phyloP scores from a whole-genome alignment of 1,140 invertebrate species.

The Drosophila setifemur region DNA sequence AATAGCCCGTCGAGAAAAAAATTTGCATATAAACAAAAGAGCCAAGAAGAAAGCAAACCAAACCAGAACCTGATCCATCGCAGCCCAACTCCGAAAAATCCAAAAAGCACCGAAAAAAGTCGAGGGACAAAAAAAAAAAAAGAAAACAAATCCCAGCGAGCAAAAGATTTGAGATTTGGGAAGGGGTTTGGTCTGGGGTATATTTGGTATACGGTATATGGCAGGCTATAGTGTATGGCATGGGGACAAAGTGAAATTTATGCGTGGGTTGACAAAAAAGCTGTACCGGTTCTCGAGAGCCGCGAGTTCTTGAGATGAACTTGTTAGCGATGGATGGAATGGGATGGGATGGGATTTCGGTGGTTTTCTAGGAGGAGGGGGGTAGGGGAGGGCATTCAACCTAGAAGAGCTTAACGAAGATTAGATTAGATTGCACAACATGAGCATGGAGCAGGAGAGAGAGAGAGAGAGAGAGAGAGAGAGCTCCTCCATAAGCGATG shows the following conservation, averaged over 20 bases:
- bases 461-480: not conserved
- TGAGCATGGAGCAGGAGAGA: no score
- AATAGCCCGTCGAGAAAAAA: slow-evolving; percentile 36
- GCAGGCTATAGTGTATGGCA: not conserved
- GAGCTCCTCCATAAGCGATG: not conserved
- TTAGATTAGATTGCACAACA: slow-evolving; percentile 64
- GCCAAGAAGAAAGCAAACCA: slow-evolving; percentile 31
- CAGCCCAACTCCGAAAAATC: not conserved
- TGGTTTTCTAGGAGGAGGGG: not conserved
- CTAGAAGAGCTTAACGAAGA: slow-evolving; percentile 51
- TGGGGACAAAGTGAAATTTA: slow-evolving; percentile 71
- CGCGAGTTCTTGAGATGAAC: slow-evolving; percentile 21
- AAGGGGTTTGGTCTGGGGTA: not conserved
- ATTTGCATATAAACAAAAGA: slow-evolving; percentile 80
- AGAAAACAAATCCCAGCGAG: slow-evolving; percentile 18
- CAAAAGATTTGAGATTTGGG: slow-evolving; percentile 6
- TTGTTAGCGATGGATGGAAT: slow-evolving; percentile 6
- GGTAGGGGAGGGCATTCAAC: slow-evolving; percentile 66
- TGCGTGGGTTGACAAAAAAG: slow-evolving; percentile 77
- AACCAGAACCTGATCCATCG: slow-evolving; percentile 47
- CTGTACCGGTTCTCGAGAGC: slow-evolving; percentile 60
- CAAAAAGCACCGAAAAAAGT: slow-evolving; percentile 3
- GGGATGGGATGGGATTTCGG: not conserved
- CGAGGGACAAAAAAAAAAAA: not conserved
- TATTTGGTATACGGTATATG: not conserved